Conservation (phyloP, 1,140 invertebrate genomes). For the Diprion similis region DNA sequence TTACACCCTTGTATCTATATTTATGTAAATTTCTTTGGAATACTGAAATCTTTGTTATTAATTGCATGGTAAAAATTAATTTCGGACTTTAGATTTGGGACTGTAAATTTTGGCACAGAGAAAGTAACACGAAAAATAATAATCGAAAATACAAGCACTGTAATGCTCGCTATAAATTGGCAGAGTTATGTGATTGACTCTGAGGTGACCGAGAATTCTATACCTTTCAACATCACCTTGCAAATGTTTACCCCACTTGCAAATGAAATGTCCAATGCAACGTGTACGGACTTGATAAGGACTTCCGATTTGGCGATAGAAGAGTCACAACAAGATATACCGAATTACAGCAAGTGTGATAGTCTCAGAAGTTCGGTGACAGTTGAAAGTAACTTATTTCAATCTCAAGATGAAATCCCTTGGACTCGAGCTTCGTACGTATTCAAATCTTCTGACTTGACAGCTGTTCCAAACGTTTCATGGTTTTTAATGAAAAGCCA, state of each 20-base stretch:
- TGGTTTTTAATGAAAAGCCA: no score
- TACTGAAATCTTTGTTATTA: neutral
- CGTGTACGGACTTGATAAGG: neutral
- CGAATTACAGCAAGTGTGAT: neutral
- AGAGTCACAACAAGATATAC: neutral
- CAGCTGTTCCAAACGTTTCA: no score
- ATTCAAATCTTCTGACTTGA: no score
- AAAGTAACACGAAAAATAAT: slow-evolving; percentile 18
- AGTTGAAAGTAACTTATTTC: neutral
- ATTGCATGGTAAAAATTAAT: no score
- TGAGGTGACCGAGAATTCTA: neutral
- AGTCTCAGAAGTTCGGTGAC: neutral
- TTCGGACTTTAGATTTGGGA: slow-evolving; percentile 27
- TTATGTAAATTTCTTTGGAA: slow-evolving; percentile 9
- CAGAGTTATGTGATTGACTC: slow-evolving; percentile 27
- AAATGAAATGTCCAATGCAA: neutral
- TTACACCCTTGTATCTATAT: no score
- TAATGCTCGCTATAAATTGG: slow-evolving; percentile 36
- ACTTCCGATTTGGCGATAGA: no score
- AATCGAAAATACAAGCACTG: slow-evolving; percentile 32
- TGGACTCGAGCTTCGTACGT: no score
- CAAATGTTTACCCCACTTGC: slow-evolving; percentile 29
- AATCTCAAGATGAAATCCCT: no score
- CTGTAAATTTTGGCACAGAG: neutral
- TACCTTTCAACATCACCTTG: slow-evolving; percentile 34